phyloP scores from a whole-genome alignment of 2,888 invertebrate genomes.

The Drosophila dives region DNA sequence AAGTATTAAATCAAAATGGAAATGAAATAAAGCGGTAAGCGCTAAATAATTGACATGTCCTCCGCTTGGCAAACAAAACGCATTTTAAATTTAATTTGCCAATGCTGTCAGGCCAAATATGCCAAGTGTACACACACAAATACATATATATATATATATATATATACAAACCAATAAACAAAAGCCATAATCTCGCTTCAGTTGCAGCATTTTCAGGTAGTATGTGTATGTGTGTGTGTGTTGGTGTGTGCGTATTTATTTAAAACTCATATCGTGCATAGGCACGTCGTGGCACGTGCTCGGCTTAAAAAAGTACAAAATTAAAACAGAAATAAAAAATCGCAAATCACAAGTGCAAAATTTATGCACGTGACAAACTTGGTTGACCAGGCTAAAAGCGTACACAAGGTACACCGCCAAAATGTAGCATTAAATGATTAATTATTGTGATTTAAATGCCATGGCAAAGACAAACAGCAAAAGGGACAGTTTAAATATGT shows the following conservation, averaged over 20 bases:
- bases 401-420: slow-evolving; percentile 23
- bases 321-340: slow-evolving; percentile 49
- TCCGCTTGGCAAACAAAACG: slow-evolving; percentile 63
- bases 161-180: neutral
- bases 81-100: slow-evolving; percentile 65
- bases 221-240: neutral
- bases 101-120: slow-evolving; percentile 50
- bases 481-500: neutral
- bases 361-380: slow-evolving; percentile 72
- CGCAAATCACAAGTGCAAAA: slow-evolving; percentile 59
- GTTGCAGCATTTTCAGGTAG: slow-evolving; percentile 10
- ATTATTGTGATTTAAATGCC: slow-evolving; percentile 69
- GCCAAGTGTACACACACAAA: slow-evolving; percentile 22
- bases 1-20: slow-evolving; percentile 63
- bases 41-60: slow-evolving; percentile 73
- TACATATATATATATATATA: neutral
- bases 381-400: slow-evolving; percentile 41
- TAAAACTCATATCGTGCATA: slow-evolving; percentile 55
- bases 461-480: slow-evolving; percentile 31
- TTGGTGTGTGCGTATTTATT: slow-evolving; percentile 30
- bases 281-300: slow-evolving; percentile 68
- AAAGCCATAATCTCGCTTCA: slow-evolving; percentile 32
- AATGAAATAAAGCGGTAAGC: slow-evolving; percentile 70
- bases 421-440: slow-evolving; percentile 72
- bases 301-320: slow-evolving; percentile 66